phyloP scores from a whole-genome alignment of 2,113 vertebrate genomes.

The Brachirus orientalis region DNA sequence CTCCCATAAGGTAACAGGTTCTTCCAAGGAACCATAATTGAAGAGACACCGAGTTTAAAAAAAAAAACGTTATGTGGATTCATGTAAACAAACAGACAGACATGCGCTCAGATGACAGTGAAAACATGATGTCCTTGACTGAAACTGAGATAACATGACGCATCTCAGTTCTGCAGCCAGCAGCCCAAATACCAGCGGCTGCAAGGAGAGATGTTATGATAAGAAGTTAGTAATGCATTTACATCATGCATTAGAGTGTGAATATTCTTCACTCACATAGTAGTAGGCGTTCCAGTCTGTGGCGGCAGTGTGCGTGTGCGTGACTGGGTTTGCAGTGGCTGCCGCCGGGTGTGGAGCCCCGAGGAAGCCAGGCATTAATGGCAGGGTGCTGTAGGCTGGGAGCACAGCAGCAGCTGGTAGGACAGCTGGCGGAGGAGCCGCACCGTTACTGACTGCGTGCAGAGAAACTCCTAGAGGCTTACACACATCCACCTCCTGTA shows the following conservation, averaged over 20 bases:
- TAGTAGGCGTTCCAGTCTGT: slow-evolving; percentile 85
- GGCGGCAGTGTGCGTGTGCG: slow-evolving; percentile 67
- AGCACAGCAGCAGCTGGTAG: slow-evolving; percentile 72
- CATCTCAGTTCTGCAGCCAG: no score
- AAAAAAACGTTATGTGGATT: no score
- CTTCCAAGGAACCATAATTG: no score
- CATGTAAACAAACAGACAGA: no score
- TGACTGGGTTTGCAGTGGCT: slow-evolving; percentile 57
- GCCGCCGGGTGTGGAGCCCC: slow-evolving; percentile 72
- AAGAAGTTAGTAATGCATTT: no score
- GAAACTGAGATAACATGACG: no score
- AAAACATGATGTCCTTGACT: no score
- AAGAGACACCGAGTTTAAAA: no score
- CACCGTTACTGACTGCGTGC: slow-evolving; percentile 76
- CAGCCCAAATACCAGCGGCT: no score
- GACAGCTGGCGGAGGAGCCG: slow-evolving; percentile 69
- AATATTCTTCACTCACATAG: slow-evolving; percentile 75
- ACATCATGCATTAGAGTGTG: neutral
- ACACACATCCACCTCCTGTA: slow-evolving; percentile 75
- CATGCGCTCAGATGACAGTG: no score
- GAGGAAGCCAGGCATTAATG: slow-evolving; percentile 82
- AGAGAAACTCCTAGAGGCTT: slow-evolving; percentile 78
- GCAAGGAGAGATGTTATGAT: no score
- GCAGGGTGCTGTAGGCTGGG: slow-evolving; percentile 81
- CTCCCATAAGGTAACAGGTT: no score